These are phyloP conservation scores for Ips typographus DNA, from an alignment of 1,140 invertebrate species.

Conservation along the genomic window DNA sequence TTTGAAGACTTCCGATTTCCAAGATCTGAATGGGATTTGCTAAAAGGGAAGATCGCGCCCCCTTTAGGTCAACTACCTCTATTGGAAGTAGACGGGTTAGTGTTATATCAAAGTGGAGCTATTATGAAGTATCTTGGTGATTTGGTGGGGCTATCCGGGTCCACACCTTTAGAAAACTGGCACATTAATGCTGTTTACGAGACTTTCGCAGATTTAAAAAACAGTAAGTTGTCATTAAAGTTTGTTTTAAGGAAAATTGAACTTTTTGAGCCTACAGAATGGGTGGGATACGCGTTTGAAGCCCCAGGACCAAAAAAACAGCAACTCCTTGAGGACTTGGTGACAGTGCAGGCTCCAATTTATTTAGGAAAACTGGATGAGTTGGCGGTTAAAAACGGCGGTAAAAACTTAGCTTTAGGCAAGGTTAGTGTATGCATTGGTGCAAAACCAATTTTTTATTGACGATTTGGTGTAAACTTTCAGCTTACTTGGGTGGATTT, in stretches of 20 bases:
- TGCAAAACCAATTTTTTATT: neutral
- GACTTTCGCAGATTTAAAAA: constrained; percentile 57
- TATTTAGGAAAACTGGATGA: constrained; percentile 60
- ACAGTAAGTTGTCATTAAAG: constrained; percentile 26
- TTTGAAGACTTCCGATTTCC: constrained; percentile 67
- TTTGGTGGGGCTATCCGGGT: constrained; percentile 63
- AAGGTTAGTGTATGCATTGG: neutral
- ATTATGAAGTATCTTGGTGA: constrained; percentile 72
- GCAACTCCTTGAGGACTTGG: constrained; percentile 47
- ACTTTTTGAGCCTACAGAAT: neutral
- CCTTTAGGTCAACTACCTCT: constrained; percentile 57
- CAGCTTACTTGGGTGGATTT: constrained; percentile 64
- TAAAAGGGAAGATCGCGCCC: constrained; percentile 35
- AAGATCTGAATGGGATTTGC: constrained; percentile 61
- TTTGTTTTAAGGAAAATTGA: neutral
- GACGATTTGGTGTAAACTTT: neutral
- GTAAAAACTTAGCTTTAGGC: constrained; percentile 53
- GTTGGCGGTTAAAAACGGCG: constrained; percentile 57
- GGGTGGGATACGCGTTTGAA: neutral
- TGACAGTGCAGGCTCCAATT: constrained; percentile 56
- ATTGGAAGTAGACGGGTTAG: constrained; percentile 69
- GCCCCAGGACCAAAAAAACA: constrained; percentile 21
- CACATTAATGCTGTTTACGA: constrained; percentile 66
- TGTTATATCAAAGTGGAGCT: constrained; percentile 66
- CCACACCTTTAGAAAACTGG: constrained; percentile 64